A percentile compares a stretch with the other conserved stretches of the same genome.
These are phyloP conservation scores for Drosophila heteroneura DNA, from an alignment of 2,888 invertebrate species.

Conservation along the genomic window DNA sequence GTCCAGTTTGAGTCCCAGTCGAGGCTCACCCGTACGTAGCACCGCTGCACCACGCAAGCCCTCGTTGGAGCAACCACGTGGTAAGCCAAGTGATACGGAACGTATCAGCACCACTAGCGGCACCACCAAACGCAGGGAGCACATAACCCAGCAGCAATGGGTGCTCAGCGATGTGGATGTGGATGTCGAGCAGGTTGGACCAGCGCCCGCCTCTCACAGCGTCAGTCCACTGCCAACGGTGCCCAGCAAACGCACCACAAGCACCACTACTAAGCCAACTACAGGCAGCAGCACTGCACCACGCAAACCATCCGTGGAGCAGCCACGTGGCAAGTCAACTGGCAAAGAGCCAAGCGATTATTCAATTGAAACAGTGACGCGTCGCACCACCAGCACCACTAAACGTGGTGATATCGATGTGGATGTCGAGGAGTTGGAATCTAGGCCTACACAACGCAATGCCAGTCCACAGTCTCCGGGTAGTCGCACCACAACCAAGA, in stretches of 20 bases:
- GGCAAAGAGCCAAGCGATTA: conserved; percentile 3
- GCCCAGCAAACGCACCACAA: conserved; percentile 6
- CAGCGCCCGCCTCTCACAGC: conserved; percentile 27
- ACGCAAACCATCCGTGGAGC: conserved; percentile 17
- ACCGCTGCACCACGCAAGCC: conserved; percentile 42
- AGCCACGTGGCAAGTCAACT: background rate
- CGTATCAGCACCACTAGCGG: conserved; percentile 36
- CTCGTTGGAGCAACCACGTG: conserved; percentile 37
- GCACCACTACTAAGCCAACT: conserved; percentile 3
- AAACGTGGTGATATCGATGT: conserved; percentile 23
- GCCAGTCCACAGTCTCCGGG: conserved; percentile 35
- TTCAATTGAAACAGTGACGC: conserved; percentile 3
- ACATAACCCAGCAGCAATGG: conserved; percentile 66
- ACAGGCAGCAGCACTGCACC: conserved; percentile 4
- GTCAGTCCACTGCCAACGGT: conserved; percentile 21
- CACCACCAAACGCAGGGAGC: conserved; percentile 55
- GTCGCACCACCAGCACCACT: conserved; percentile 11
- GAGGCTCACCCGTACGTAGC: conserved; percentile 39
- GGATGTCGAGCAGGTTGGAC: conserved; percentile 51
- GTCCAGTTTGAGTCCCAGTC: conserved; percentile 14
- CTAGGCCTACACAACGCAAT: background rate
- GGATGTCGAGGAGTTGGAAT: conserved; percentile 22
- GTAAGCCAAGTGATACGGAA: conserved; percentile 16
- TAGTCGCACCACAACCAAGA: conserved; percentile 52
- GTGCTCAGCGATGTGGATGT: conserved; percentile 59